A percentile compares a stretch with the other conserved stretches of the same genome.
These are phyloP conservation scores for Peromyscus eremicus DNA, from an alignment of 2,797 vertebrate species.

Conservation along the genomic window DNA sequence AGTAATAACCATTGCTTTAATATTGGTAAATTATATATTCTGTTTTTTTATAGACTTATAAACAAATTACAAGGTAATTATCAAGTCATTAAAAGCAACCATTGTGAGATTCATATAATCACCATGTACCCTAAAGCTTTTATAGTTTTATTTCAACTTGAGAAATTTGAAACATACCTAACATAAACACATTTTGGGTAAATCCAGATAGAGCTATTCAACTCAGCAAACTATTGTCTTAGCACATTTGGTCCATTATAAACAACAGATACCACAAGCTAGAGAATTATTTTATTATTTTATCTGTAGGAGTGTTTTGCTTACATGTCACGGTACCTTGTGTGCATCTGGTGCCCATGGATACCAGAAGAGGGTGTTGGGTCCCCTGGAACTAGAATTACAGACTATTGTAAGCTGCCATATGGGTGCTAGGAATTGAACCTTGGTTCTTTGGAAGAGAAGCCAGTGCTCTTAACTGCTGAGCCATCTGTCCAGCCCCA, in stretches of 20 bases:
- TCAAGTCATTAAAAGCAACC: constrained; percentile 20
- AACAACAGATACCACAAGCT: not conserved
- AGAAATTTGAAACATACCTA: constrained; percentile 36
- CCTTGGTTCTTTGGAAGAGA: not conserved
- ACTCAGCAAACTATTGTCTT: not conserved
- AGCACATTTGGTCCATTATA: not conserved
- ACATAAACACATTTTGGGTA: not conserved
- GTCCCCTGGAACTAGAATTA: not conserved
- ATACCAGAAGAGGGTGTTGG: not conserved
- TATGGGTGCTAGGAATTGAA: not conserved
- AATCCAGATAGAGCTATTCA: constrained; percentile 14
- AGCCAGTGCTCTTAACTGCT: not conserved
- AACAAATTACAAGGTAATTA: constrained; percentile 8
- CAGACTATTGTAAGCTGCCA: not conserved
- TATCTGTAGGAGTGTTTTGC: not conserved
- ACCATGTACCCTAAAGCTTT: not conserved
- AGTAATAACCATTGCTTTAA: constrained; percentile 44
- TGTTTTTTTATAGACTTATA: constrained; percentile 43
- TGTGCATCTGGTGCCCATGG: not conserved
- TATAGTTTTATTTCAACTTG: constrained; percentile 53
- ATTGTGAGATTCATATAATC: not conserved
- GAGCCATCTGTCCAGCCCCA: not conserved
- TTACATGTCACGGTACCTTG: not conserved
- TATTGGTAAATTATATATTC: constrained; percentile 22
- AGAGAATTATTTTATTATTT: not conserved